phyloP scores from a whole-genome alignment of 2,888 invertebrate genomes.

The Eupithecia vulgata region DNA sequence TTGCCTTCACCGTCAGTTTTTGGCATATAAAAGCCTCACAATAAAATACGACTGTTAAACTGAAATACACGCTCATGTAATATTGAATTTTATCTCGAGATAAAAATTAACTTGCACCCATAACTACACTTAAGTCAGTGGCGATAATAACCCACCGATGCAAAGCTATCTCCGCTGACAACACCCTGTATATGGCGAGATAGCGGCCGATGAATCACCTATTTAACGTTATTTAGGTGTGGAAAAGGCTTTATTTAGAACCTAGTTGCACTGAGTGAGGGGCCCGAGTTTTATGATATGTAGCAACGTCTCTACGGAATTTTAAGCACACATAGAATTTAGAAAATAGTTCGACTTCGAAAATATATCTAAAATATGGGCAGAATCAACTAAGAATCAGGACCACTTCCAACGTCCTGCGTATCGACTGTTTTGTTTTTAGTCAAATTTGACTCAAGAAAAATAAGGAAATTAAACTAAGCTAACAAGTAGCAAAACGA shows the following conservation, averaged over 20 bases:
- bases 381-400: background rate
- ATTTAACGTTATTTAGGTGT: conserved; percentile 59
- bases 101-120: conserved; percentile 2
- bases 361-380: background rate
- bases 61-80: conserved; percentile 1
- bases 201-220: conserved; percentile 53
- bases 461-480: background rate
- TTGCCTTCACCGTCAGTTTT: too few relatives aligned
- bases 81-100: background rate
- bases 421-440: background rate
- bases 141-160: conserved; percentile 34
- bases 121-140: conserved; percentile 23
- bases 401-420: background rate
- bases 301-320: background rate
- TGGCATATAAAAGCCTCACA: background rate
- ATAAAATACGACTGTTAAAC: background rate
- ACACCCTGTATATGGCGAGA: conserved; percentile 53
- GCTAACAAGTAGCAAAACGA: background rate
- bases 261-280: conserved; percentile 10
- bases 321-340: background rate
- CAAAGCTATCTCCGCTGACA: conserved; percentile 46
- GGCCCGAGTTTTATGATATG: background rate
- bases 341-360: background rate
- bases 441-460: background rate
- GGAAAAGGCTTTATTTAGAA: conserved; percentile 47